Evolutionary conservation across 2,113 vertebrate genomes (phyloP).

Genomic region (Arvicanthis niloticus): DNA sequence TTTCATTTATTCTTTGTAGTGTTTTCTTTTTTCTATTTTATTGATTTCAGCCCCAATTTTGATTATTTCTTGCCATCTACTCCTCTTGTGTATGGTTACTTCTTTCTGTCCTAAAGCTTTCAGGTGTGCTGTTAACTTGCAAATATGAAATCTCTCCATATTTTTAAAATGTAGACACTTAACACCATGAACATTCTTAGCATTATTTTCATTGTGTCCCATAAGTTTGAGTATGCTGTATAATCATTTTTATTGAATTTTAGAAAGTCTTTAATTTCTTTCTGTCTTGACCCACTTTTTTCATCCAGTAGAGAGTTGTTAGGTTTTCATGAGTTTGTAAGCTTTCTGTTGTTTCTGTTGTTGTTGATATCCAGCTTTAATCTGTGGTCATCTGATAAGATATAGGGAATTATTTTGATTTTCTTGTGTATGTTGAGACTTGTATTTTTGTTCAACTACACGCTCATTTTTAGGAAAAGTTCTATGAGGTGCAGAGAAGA

Average conservation of each 20-base stretch:
- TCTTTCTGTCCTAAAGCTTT: neutral
- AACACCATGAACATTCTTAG: neutral
- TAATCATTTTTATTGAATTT: neutral
- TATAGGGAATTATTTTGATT: neutral
- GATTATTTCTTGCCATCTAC: neutral
- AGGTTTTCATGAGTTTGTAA: neutral
- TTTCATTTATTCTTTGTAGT: neutral
- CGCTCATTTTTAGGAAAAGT: neutral
- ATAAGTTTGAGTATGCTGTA: neutral
- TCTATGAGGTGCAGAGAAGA: neutral
- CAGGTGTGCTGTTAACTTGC: neutral
- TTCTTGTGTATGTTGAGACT: neutral
- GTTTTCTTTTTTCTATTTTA: neutral
- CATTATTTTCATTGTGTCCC: neutral
- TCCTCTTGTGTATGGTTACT: neutral
- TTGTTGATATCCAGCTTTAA: neutral
- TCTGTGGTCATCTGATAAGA: neutral
- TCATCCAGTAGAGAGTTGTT: neutral
- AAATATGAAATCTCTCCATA: no score
- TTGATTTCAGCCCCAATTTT: neutral
- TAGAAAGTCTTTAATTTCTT: neutral
- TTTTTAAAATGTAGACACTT: neutral
- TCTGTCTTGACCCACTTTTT: neutral
- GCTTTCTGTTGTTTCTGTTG: neutral
- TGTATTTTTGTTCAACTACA: neutral